These are phyloP conservation scores for Gerosis bhagava DNA, from an alignment of 2,888 invertebrate genomes.

Conservation along the genomic window DNA sequence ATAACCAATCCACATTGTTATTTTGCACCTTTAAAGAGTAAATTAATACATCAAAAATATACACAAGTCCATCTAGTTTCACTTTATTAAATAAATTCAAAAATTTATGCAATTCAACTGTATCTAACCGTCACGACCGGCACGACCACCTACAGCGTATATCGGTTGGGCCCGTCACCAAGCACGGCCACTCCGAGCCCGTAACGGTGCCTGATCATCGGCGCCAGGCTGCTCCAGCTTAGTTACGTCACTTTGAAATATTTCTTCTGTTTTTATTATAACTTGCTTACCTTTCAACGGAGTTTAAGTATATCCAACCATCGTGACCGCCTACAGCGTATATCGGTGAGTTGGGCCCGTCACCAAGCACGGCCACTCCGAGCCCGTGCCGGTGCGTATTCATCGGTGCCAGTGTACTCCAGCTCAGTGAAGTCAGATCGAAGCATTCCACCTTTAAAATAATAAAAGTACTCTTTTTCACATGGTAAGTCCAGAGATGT, in stretches of 20 bases:
- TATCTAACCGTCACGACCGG: too few relatives aligned
- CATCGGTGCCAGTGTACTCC: constrained; percentile 94
- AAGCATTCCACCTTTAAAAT: constrained; percentile 94
- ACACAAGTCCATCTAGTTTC: too few relatives aligned
- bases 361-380: constrained; percentile 89
- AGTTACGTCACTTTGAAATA: constrained; percentile 92
- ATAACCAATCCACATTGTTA: too few relatives aligned
- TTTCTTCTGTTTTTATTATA: constrained; percentile 84
- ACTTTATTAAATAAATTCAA: too few relatives aligned
- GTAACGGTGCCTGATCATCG: constrained; percentile 95
- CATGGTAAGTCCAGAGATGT: too few relatives aligned
- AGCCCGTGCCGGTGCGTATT: constrained; percentile 93
- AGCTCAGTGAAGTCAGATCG: constrained; percentile 90
- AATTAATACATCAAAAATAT: too few relatives aligned
- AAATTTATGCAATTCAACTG: too few relatives aligned
- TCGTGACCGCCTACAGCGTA: constrained; percentile 98
- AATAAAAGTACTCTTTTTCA: too few relatives aligned
- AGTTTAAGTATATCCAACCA: constrained; percentile 97
- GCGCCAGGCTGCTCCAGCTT: constrained; percentile 90
- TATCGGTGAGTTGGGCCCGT: constrained; percentile 88
- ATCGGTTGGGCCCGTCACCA: constrained; percentile 86
- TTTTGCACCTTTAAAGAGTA: too few relatives aligned
- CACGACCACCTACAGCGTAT: constrained; percentile 97
- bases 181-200: constrained; percentile 91
- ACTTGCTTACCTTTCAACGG: constrained; percentile 88